Evolutionary conservation across 2,888 invertebrate species (phyloP), one percentile per base, ranked within the genome.

Genomic region (Petrolisthes cinctipes): DNA sequence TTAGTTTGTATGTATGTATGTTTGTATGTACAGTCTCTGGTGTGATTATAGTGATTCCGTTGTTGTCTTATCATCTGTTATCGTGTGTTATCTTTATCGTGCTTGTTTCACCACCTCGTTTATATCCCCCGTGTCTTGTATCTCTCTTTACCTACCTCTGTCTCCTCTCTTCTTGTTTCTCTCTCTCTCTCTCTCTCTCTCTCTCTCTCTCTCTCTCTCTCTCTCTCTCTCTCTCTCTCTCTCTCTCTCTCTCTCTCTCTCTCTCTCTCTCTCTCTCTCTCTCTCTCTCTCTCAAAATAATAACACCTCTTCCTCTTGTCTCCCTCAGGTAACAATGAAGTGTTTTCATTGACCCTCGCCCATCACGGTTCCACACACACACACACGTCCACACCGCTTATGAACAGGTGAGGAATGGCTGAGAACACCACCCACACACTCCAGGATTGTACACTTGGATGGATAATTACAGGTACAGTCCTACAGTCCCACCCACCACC

Each of bases 151-250:
- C 7, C 61, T 61, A 11, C 61, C 14, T 11, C 7, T 61, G 61
- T 56, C n/a, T 61, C n/a, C 61, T 1, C 11, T n/a, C 20, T 20
- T 23, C 7, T 20, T 6, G 9, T 4, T 11, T 56, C n/a, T 11
- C 57, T 37, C 66, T 81, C 61, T 23, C 61, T 81, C 81, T 11
- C 68, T 68, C 71, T 71, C 82, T 53, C n/a, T 53, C 71, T 53
- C 71, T 9, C 17, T 20, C 23, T 17, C 68, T 53, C 51, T 20
- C n/a, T 53, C 20, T 53, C 80, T 80, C 80, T 20, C 20, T 20
- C 80, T 56, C 57, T 20, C 20, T 14, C 57, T 56, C 80, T 20
- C 20, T 20, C 20, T 56, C 80, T 61, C 61, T 23, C 81, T 61
- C 37, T 20, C 61, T 23, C 61, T 61, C 61, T 11, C 6, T 23